Evolutionary conservation across 2,888 invertebrate genomes (phyloP).

Genomic region (Epistrophe eligans): DNA sequence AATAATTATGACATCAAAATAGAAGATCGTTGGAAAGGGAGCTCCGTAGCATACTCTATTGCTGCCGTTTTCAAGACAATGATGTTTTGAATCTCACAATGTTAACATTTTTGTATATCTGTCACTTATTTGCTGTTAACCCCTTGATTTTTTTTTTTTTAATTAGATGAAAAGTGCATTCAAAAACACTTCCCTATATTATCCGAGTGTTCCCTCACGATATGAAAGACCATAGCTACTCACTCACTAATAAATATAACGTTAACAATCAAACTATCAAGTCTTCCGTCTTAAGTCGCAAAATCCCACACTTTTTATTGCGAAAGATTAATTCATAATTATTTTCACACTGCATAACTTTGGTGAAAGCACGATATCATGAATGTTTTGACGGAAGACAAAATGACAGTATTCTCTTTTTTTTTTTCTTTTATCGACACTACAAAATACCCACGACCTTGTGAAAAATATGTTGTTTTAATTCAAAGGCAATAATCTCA

Average conservation of each 20-base stretch:
- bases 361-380: constrained; percentile 34
- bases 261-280: constrained; percentile 19
- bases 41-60: background rate
- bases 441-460: constrained; percentile 5
- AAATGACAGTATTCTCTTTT: constrained; percentile 5
- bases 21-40: background rate
- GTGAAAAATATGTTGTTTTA: background rate
- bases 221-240: constrained; percentile 4
- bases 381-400: background rate
- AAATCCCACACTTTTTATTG: constrained; percentile 25
- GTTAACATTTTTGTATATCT: constrained; percentile 31
- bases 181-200: constrained; percentile 24
- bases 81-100: constrained; percentile 45
- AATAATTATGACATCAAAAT: constrained; percentile 45
- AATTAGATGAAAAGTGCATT: constrained; percentile 44
- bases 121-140: constrained; percentile 29
- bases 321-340: constrained; percentile 29
- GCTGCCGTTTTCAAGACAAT: constrained; percentile 1
- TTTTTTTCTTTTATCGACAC: background rate
- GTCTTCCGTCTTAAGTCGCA: background rate
- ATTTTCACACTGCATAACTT: constrained; percentile 29
- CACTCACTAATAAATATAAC: background rate
- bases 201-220: constrained; percentile 41
- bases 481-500: background rate
- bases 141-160: constrained; percentile 11